These are phyloP conservation scores for Plebejus melissa DNA, from an alignment of 2,888 invertebrate species.

Conservation along the genomic window DNA sequence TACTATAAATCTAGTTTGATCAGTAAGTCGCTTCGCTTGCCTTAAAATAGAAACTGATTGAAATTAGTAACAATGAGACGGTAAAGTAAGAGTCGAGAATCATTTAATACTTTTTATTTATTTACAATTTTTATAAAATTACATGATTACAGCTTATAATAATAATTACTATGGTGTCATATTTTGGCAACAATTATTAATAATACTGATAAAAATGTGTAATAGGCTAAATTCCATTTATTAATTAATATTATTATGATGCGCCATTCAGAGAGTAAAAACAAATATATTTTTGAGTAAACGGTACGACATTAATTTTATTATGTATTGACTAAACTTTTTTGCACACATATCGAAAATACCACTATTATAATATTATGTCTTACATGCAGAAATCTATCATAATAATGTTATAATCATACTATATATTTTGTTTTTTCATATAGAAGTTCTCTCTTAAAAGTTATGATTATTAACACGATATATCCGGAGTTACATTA, in stretches of 20 bases:
- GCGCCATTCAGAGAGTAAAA: constrained; percentile 6
- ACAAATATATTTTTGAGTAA: neutral
- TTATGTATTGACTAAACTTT: neutral
- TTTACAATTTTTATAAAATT: constrained; percentile 26
- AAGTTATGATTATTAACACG: neutral
- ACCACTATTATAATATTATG: neutral
- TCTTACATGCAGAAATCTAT: neutral
- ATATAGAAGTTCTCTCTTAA: neutral
- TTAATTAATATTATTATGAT: constrained; percentile 1
- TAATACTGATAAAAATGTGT: constrained; percentile 17
- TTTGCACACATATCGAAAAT: neutral
- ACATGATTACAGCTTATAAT: constrained; percentile 17
- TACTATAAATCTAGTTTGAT: too few species aligned
- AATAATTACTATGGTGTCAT: constrained; percentile 15
- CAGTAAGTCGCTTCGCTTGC: too few species aligned
- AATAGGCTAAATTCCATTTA: neutral
- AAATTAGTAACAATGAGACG: too few species aligned
- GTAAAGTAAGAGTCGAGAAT: too few species aligned
- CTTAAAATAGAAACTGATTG: too few species aligned
- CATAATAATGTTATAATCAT: neutral
- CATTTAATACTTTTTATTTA: neutral
- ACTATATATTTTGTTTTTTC: neutral
- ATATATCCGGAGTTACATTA: neutral
- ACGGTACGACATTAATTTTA: neutral
- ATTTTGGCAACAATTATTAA: constrained; percentile 13